Base-by-base conservation (phyloP, 2,113 vertebrate genomes). In the Anhinga rufa region DNA sequence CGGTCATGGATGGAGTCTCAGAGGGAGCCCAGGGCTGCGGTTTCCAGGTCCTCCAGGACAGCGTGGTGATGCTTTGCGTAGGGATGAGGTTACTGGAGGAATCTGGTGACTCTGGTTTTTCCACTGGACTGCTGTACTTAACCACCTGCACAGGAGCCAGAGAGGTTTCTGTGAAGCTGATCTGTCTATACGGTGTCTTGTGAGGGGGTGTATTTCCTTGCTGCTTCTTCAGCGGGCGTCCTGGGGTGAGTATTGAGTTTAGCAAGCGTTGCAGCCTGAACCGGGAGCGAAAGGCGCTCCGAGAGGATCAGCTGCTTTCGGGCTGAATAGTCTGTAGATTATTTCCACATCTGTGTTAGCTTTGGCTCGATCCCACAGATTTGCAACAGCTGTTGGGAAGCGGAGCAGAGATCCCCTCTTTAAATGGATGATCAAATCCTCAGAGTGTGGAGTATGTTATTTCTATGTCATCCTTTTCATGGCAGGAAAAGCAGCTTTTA, bases 341-440 rank as follows among this genome's bases (percentile, higher is more conserved):
- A 96, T 94, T 97, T 97, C 91, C 78, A 91, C 98, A 97, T 98
- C 97, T 98, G 98, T 96, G 96, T 98, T 98, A 98, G 97, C 96
- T 97, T 98, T 98, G 97, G 97, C 97, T 90, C 95, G 88, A 97
- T 97, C 97, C 95, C 74, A 88, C 77, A 96, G 97, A 96, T 98
- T 97, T 95, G 92, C 97, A 98, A 82, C 98, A 98, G 98, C 98
- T 98, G 98, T 96, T 97, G 97, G 97, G 96, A 98, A 97, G 96
- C 76, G 6, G 95, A 98, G 94, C 95, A 96, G 86, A 97, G 97
- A 94, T 93, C 92, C 94, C 94, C 88, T 94, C 83, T 95, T 98
- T 97, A 97, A 98, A 97, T 90, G 95, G 85, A 95, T 95, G 96
- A 94, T 92, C 95, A 93, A 61, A 79, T 92, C 95, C 93, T 97